These are phyloP conservation scores for Heliornis fulica DNA, from an alignment of 2,113 vertebrate species.

Conservation along the genomic window DNA sequence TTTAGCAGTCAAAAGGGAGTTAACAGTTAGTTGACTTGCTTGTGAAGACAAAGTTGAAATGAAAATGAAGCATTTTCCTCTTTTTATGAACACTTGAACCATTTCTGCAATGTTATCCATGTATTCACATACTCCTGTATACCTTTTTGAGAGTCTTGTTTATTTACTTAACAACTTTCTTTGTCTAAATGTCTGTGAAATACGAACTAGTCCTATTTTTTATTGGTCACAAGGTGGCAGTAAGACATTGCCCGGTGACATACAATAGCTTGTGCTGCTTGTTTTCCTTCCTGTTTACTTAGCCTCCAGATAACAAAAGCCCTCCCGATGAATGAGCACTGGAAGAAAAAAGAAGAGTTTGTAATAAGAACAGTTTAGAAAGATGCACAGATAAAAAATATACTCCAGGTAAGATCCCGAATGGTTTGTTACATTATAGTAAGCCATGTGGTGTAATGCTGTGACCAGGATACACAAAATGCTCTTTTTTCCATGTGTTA, in stretches of 20 bases:
- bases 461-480: neutral
- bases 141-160: neutral
- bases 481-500: neutral
- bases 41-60: neutral
- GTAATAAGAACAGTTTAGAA: neutral
- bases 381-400: neutral
- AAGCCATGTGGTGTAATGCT: neutral
- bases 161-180: neutral
- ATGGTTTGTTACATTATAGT: neutral
- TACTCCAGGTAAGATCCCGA: neutral
- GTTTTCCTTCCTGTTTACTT: neutral
- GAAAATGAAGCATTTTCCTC: neutral
- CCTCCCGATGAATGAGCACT: neutral
- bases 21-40: neutral
- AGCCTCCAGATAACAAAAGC: neutral
- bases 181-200: neutral
- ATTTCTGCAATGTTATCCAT: neutral
- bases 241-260: neutral
- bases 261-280: neutral
- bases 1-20: neutral
- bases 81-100: neutral
- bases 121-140: neutral
- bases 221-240: slow-evolving; percentile 71
- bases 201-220: neutral
- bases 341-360: neutral